A percentile compares a stretch with the other conserved stretches of the same genome.
Evolutionary conservation across 2,113 vertebrate genomes (phyloP).

Genomic region (Gracilinanus agilis): DNA sequence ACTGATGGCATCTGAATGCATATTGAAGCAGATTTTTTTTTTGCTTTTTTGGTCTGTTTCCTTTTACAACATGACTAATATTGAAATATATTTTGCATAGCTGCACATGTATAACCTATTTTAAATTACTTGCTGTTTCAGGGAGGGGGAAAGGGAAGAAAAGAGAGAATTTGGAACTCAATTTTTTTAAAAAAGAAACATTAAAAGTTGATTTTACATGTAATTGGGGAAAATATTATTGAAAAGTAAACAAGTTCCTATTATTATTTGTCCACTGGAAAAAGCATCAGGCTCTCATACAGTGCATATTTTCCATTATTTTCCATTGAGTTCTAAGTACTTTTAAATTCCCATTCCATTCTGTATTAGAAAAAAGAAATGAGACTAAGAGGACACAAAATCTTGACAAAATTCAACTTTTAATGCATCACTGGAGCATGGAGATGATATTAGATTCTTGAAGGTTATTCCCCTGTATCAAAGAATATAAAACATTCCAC

Average conservation of each 20-base stretch:
- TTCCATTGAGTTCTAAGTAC: neutral
- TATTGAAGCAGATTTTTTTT: too few species aligned
- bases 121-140: too few species aligned
- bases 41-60: too few species aligned
- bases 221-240: too few species aligned
- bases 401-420: neutral
- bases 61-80: too few species aligned
- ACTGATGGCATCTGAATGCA: too few species aligned
- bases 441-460: neutral
- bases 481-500: neutral
- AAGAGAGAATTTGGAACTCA: too few species aligned
- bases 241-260: neutral
- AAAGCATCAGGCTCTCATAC: neutral
- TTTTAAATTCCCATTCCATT: neutral
- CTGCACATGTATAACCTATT: too few species aligned
- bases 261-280: neutral
- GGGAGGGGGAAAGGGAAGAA: too few species aligned
- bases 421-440: neutral
- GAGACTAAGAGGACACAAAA: neutral
- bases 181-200: too few species aligned
- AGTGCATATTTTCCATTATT: neutral
- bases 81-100: too few species aligned
- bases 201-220: too few species aligned
- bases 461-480: neutral
- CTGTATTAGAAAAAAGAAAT: neutral